Percentiles rank a stretch among this genome's conserved stretches.
Evolutionary conservation across 2,113 vertebrate genomes (phyloP).

Genomic region (Phaethornis superciliosus): DNA sequence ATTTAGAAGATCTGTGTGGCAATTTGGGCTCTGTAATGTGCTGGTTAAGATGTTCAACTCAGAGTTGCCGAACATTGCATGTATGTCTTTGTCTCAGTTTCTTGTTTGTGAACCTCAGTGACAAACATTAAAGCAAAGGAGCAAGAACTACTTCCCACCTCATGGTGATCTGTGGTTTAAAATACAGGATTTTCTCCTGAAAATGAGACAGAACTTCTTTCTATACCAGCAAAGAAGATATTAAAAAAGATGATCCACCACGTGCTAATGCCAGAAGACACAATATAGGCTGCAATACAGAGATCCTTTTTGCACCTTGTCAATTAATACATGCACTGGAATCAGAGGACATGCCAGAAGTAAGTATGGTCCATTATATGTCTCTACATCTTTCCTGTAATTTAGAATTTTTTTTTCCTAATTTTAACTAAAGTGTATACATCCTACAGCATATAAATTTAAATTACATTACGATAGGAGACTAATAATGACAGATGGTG

Average conservation of each 20-base stretch:
- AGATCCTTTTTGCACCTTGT: not conserved
- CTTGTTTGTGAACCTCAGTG: not conserved
- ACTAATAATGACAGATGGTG: not conserved
- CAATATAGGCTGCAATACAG: not conserved
- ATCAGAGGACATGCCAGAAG: not conserved
- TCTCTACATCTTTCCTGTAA: not conserved
- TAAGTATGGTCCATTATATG: rapidly evolving
- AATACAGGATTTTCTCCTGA: not conserved
- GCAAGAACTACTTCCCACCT: not conserved
- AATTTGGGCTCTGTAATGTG: not conserved
- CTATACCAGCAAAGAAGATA: not conserved
- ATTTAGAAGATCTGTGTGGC: not conserved
- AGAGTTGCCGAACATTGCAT: not conserved
- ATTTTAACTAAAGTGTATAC: not conserved
- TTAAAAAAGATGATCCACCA: not conserved
- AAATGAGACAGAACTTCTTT: not conserved
- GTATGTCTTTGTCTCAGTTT: not conserved
- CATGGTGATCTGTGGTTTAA: not conserved
- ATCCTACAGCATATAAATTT: not conserved
- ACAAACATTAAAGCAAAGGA: not conserved
- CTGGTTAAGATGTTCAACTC: not conserved
- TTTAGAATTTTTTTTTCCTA: not conserved
- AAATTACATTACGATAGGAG: not conserved
- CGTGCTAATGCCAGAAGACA: not conserved
- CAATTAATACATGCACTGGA: not conserved